A percentile compares a stretch with the other conserved stretches of the same genome.
phyloP scores from a whole-genome alignment of 2,113 vertebrate species.

The Thalassoma bifasciatum region DNA sequence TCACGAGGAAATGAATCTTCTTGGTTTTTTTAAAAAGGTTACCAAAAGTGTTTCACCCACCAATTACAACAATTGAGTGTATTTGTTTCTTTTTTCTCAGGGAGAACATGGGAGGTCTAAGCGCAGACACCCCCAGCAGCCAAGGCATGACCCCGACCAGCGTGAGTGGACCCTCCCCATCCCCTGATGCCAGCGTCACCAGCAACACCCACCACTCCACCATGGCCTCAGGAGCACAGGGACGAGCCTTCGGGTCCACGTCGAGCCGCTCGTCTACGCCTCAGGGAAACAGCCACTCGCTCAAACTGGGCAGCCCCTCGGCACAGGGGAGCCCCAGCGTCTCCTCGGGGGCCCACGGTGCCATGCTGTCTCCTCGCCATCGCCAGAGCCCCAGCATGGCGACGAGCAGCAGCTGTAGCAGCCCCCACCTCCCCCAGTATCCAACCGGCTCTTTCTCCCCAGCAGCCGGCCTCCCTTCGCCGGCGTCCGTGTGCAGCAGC shows the following conservation, averaged over 20 bases:
- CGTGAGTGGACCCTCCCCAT: slow-evolving; percentile 76
- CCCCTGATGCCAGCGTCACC: slow-evolving; percentile 86
- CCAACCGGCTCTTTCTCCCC: slow-evolving; percentile 80
- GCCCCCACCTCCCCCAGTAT: slow-evolving; percentile 90
- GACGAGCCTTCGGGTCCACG: slow-evolving; percentile 86
- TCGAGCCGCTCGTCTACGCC: slow-evolving; percentile 86
- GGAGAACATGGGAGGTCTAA: slow-evolving; percentile 90
- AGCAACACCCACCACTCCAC: slow-evolving; percentile 85
- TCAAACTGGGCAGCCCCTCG: slow-evolving; percentile 92
- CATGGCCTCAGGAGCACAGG: slow-evolving; percentile 75
- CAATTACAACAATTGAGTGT: no score
- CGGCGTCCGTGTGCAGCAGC: slow-evolving; percentile 86
- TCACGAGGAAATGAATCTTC: no score
- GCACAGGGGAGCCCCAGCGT: slow-evolving; percentile 88
- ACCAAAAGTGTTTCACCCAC: no score
- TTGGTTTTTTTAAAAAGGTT: no score
- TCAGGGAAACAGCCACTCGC: slow-evolving; percentile 90
- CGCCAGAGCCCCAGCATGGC: slow-evolving; percentile 76
- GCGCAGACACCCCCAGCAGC: slow-evolving; percentile 84
- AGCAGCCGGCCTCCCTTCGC: slow-evolving; percentile 83
- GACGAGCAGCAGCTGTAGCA: slow-evolving; percentile 64
- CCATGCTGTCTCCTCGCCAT: slow-evolving; percentile 91
- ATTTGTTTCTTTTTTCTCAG: slow-evolving; percentile 76
- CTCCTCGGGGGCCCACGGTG: slow-evolving; percentile 49
- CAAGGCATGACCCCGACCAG: slow-evolving; percentile 87